These are phyloP conservation scores for Okamejei kenojei DNA, from an alignment of 2,797 vertebrate species.

Conservation along the genomic window DNA sequence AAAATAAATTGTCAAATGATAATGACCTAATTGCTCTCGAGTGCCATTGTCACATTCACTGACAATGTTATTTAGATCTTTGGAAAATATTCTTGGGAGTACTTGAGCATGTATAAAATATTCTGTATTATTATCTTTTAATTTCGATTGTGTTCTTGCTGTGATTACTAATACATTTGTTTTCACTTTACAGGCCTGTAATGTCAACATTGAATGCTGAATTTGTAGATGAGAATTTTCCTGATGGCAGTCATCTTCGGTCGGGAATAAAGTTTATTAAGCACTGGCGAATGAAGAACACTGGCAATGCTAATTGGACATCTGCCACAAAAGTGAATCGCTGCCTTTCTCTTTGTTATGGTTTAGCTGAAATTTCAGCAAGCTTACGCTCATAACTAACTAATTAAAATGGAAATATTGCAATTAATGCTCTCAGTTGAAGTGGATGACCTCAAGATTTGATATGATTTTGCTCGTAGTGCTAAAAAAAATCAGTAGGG, in stretches of 20 bases:
- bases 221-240: conserved; percentile 98
- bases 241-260: conserved; percentile 86
- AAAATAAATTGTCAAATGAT: not conserved
- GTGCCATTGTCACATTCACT: not conserved
- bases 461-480: not conserved
- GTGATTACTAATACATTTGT: not conserved
- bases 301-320: conserved; percentile 86
- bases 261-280: conserved; percentile 93
- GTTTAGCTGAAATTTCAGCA: not conserved
- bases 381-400: not conserved
- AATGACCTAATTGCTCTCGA: not conserved
- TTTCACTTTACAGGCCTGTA: conserved; percentile 68
- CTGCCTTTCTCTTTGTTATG: not conserved
- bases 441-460: not conserved
- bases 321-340: conserved; percentile 84
- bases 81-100: not conserved
- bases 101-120: not conserved
- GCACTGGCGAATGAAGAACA: conserved; percentile 97
- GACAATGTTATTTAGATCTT: not conserved
- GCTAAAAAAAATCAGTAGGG: too few relatives aligned
- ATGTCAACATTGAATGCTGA: conserved; percentile 86
- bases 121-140: not conserved
- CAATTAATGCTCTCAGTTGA: not conserved
- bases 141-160: not conserved
- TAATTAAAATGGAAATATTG: not conserved